phyloP scores from a whole-genome alignment of 2,113 vertebrate species.

The Apteryx mantelli region DNA sequence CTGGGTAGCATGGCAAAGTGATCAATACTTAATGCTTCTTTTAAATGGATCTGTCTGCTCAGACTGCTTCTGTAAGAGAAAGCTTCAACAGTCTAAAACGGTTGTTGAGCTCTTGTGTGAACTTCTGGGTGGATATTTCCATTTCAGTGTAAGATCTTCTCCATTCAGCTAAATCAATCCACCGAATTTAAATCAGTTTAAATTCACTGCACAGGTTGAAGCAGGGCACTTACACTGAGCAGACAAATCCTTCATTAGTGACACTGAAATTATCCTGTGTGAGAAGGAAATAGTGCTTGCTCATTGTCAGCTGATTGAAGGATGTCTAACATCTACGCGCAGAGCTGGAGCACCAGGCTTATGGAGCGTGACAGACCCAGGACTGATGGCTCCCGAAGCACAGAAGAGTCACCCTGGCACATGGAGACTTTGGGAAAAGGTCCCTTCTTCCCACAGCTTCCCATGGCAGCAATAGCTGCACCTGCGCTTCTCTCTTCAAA shows the following conservation, averaged over 20 bases:
- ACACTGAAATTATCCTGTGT: neutral
- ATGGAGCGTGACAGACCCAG: neutral
- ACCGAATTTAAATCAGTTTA: neutral
- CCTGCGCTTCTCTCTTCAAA: conserved; percentile 36
- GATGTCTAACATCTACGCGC: neutral
- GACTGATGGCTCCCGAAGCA: neutral
- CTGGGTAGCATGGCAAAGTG: neutral
- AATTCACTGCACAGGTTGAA: neutral
- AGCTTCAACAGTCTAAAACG: neutral
- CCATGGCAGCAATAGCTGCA: neutral
- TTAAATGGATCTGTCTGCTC: neutral
- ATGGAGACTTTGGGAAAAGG: neutral
- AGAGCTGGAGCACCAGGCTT: neutral
- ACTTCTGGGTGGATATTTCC: neutral
- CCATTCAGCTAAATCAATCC: neutral
- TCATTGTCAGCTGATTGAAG: neutral
- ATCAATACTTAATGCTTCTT: neutral
- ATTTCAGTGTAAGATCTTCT: neutral
- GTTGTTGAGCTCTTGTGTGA: neutral
- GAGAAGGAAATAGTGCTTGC: neutral
- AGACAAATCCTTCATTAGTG: neutral
- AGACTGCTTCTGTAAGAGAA: neutral
- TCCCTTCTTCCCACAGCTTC: neutral
- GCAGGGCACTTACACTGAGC: neutral
- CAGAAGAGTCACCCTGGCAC: neutral